Evolutionary conservation across 92 coral and sea anemone genomes (phyloP).

Genomic region (Meandrina meandrites): DNA sequence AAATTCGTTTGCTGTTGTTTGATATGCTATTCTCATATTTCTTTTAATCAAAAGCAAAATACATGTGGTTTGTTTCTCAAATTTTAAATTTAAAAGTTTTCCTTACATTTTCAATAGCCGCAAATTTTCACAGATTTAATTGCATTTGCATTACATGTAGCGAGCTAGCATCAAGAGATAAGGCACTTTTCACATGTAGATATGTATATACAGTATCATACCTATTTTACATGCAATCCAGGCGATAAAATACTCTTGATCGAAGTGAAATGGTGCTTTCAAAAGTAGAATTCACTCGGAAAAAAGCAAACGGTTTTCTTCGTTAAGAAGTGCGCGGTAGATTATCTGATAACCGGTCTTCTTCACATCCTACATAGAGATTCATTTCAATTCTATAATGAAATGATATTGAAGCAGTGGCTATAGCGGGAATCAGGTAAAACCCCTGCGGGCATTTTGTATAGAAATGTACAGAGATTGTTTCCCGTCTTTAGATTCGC

Average conservation of each 20-base stretch:
- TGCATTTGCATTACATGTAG: conserved; percentile 12
- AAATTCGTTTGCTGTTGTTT: neutral
- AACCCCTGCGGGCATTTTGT: conserved; percentile 37
- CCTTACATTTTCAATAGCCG: neutral
- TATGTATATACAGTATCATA: neutral
- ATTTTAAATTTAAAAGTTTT: neutral
- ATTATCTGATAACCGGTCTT: neutral
- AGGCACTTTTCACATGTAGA: conserved; percentile 7
- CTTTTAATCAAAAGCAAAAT: neutral
- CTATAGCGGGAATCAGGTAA: neutral
- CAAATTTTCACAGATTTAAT: conserved; percentile 25
- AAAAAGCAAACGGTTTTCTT: neutral
- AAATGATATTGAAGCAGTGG: conserved; percentile 33
- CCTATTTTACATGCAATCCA: conserved; percentile 10
- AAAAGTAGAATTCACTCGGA: neutral
- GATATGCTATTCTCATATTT: neutral
- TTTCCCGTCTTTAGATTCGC: neutral
- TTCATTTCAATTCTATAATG: neutral
- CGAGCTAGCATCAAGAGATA: conserved; percentile 12
- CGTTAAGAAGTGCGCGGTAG: neutral
- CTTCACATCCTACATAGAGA: neutral
- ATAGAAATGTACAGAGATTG: neutral
- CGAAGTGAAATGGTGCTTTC: neutral
- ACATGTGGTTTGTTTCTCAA: neutral
- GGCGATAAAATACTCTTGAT: neutral